These are phyloP conservation scores for Drosophila prolongata DNA, from an alignment of 2,888 invertebrate genomes.

Conservation along the genomic window DNA sequence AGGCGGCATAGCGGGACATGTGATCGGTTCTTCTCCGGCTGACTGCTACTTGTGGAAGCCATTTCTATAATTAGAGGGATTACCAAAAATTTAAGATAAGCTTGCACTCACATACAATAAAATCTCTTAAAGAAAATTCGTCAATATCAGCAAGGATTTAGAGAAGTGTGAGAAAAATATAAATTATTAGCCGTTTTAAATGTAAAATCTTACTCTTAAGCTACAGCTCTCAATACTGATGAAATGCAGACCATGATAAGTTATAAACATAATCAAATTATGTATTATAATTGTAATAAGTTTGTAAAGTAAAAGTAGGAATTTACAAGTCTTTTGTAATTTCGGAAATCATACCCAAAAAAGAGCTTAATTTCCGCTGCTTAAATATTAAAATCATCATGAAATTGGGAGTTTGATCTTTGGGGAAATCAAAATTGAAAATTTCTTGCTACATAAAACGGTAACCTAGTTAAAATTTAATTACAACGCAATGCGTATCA, in stretches of 20 bases:
- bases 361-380: neutral
- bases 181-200: no score
- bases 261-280: no score
- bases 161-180: no score
- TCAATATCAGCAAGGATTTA: no score
- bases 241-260: no score
- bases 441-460: slow-evolving; percentile 3
- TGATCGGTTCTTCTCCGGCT: slow-evolving; percentile 62
- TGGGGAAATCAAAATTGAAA: slow-evolving; percentile 4
- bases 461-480: slow-evolving; percentile 14
- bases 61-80: slow-evolving; percentile 75
- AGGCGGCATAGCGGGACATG: slow-evolving; percentile 71
- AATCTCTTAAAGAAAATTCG: neutral
- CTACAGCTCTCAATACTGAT: no score
- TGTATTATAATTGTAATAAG: no score
- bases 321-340: no score
- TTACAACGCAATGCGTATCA: slow-evolving; percentile 26
- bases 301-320: no score
- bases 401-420: neutral
- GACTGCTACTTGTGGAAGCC: slow-evolving; percentile 82
- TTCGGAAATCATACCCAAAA: no score
- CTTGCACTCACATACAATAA: neutral
- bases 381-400: neutral
- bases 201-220: no score
- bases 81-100: slow-evolving; percentile 13